Evolutionary conservation across 2,113 vertebrate species (phyloP).

Genomic region (Turdus rufiventris): DNA sequence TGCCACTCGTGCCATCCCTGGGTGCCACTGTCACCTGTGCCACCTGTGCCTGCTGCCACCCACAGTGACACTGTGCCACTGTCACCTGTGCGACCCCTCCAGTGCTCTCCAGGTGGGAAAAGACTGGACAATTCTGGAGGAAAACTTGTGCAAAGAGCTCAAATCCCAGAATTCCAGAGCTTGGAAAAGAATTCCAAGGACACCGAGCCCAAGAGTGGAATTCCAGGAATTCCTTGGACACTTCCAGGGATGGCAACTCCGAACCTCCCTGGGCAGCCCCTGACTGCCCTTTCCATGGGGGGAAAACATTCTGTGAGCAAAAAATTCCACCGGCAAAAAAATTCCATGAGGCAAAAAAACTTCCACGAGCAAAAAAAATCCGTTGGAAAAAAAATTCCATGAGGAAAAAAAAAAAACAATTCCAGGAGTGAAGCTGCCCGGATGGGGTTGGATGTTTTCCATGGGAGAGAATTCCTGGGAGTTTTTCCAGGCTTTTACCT

Average conservation of each 20-base stretch:
- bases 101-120: too few species aligned
- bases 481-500: neutral
- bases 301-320: neutral
- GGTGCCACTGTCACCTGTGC: too few species aligned
- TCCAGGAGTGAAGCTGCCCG: rapidly evolving
- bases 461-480: neutral
- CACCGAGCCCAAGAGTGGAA: neutral
- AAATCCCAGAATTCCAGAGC: neutral
- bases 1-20: too few species aligned
- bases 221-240: neutral
- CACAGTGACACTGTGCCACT: too few species aligned
- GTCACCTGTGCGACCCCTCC: neutral
- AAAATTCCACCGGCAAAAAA: neutral
- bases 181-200: neutral
- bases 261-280: neutral
- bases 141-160: too few species aligned
- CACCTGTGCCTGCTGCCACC: too few species aligned
- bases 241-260: neutral
- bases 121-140: too few species aligned
- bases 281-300: neutral
- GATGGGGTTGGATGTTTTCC: neutral
- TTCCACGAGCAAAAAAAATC: neutral
- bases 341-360: neutral
- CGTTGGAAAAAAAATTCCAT: rapidly evolving
- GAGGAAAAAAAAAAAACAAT: neutral